Percentiles rank a stretch among this genome's conserved stretches.
Evolutionary conservation across 2,888 invertebrate genomes (phyloP).

Genomic region (Cinara cedri): DNA sequence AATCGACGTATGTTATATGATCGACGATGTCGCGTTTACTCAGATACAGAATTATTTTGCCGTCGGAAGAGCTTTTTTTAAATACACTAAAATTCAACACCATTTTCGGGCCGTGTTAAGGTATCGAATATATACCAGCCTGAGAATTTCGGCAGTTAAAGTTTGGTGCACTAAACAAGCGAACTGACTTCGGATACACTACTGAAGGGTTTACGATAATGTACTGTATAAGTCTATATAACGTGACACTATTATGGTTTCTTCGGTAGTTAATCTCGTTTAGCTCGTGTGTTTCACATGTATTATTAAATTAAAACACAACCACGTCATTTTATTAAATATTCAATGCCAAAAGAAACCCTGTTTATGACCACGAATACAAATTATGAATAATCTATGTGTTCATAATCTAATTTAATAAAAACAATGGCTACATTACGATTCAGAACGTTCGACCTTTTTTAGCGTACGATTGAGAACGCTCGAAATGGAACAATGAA

Average conservation of each 20-base stretch:
- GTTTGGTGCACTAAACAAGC: not conserved
- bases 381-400: too few species aligned
- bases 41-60: slow-evolving; percentile 83
- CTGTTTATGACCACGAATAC: not conserved
- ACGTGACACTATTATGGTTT: slow-evolving; percentile 30
- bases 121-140: too few species aligned
- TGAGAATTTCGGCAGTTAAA: too few species aligned
- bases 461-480: too few species aligned
- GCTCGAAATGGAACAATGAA: too few species aligned
- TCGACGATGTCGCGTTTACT: slow-evolving; percentile 73
- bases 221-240: not conserved
- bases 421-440: too few species aligned
- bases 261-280: slow-evolving; percentile 24
- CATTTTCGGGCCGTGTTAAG: slow-evolving; percentile 66
- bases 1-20: slow-evolving; percentile 46
- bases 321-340: not conserved
- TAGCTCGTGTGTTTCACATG: too few species aligned
- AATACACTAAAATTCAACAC: slow-evolving; percentile 90
- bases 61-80: slow-evolving; percentile 88
- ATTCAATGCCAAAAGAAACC: slow-evolving; percentile 31
- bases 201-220: not conserved
- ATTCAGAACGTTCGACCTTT: too few species aligned
- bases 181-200: not conserved
- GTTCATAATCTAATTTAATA: too few species aligned
- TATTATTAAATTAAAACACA: slow-evolving; percentile 35